Percentiles rank a stretch among this genome's conserved stretches.
phyloP scores from a whole-genome alignment of 2,888 invertebrate genomes.

The Heliconius charithonia region DNA sequence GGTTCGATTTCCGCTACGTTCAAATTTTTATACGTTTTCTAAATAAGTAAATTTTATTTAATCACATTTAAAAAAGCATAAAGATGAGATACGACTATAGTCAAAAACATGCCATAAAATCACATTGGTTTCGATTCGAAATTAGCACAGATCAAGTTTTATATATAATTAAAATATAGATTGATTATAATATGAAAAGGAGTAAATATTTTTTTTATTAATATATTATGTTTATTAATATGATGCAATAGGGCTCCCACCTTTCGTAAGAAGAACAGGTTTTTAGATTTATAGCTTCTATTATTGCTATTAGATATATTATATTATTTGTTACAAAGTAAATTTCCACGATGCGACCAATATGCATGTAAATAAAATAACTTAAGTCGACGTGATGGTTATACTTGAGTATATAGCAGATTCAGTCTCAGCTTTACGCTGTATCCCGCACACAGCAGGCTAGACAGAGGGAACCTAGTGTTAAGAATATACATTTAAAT shows the following conservation, averaged over 20 bases:
- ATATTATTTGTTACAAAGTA: not conserved
- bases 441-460: too few species aligned
- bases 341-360: constrained; percentile 16
- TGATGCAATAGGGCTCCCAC: constrained; percentile 39
- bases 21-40: too few species aligned
- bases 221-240: constrained; percentile 22
- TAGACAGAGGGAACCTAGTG: too few species aligned
- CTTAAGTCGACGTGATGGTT: not conserved
- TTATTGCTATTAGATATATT: not conserved
- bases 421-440: too few species aligned
- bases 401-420: too few species aligned
- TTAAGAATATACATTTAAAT: too few species aligned
- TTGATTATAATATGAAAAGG: not conserved
- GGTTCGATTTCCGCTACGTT: too few species aligned
- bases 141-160: not conserved
- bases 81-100: not conserved
- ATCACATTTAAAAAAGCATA: not conserved
- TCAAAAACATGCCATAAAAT: not conserved
- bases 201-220: constrained; percentile 13
- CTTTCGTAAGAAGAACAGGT: constrained; percentile 45
- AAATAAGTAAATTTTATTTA: too few species aligned
- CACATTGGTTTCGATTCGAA: not conserved
- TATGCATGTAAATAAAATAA: constrained; percentile 2
- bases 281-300: constrained; percentile 19
- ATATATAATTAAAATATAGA: not conserved